Evolutionary conservation across 2,888 invertebrate species (phyloP), one percentile per base, ranked within the genome.

Genomic region (Eretmocerus hayati): DNA sequence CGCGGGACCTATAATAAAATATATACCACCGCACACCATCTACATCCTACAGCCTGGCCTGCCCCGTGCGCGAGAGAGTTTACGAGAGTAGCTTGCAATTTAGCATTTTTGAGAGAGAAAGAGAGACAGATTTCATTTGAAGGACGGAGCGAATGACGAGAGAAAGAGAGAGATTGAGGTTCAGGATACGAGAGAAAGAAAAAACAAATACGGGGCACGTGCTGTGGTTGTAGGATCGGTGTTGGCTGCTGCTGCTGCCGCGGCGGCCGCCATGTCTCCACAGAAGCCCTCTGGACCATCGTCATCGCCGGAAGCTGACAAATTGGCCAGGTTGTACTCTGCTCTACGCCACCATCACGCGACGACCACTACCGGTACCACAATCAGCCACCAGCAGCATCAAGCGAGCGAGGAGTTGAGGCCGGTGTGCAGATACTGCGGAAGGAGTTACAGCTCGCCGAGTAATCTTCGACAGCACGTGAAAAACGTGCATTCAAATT

Each of bases 381-480:
- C n/a, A n/a, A n/a, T n/a, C n/a, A n/a, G n/a, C n/a, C n/a, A n/a
- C n/a, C n/a, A n/a, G n/a, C n/a, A n/a, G n/a, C n/a, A n/a, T n/a
- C n/a, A n/a, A n/a, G n/a, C n/a, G n/a, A n/a, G n/a, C n/a, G n/a
- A n/a, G n/a, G 71, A 71, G 55, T 59, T 64, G 72, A 76, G 80
- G 71, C 81, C 82, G 67, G 76, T 81, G 72, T 83, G 83, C 71
- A 81, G 81, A 60, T 80, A 81, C 74, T 83, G 83, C 76, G 81
- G 81, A 69, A 78, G 81, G 70, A 79, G 80, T 73, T 83, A 83
- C 77, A 83, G 82, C 65, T 82, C 83, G 68, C 79, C 81, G 62
- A 81, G 83, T 75, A 84, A 85, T 77, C 79, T 84, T 68, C 80
- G 82, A 72, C 84, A 84, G 75, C 84, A 85, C 74, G 81, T 84